Evolutionary conservation across 2,797 vertebrate species (phyloP).

Genomic region (Pampus argenteus): DNA sequence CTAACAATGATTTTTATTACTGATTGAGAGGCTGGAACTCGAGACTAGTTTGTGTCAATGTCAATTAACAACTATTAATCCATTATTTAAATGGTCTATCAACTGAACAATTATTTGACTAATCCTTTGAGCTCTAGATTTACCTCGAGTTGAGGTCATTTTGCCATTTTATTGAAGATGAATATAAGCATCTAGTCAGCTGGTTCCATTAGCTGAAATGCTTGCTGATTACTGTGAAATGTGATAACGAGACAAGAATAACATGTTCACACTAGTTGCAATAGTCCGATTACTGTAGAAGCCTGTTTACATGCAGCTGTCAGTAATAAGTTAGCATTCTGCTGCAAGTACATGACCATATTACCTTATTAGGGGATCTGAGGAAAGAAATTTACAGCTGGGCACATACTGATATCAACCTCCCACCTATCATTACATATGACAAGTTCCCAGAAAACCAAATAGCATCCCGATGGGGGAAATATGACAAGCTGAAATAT

Average conservation of each 20-base stretch:
- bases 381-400: neutral
- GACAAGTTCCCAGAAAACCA: neutral
- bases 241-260: neutral
- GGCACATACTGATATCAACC: neutral
- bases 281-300: neutral
- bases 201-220: neutral
- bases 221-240: slow-evolving; percentile 9
- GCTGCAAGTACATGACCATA: neutral
- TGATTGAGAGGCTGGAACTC: too few species aligned
- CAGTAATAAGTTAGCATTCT: neutral
- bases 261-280: neutral
- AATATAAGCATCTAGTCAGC: neutral
- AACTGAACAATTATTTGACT: too few species aligned
- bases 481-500: neutral
- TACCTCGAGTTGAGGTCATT: too few species aligned
- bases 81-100: too few species aligned
- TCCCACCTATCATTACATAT: neutral
- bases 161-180: neutral
- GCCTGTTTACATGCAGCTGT: neutral
- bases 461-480: neutral
- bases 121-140: too few species aligned
- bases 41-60: too few species aligned
- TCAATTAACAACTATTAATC: too few species aligned
- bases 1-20: too few species aligned
- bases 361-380: neutral